Percentiles rank a stretch among this genome's conserved stretches.
Evolutionary conservation across 2,797 vertebrate species (phyloP).

Genomic region (Acrossocheilus wenchowensis): DNA sequence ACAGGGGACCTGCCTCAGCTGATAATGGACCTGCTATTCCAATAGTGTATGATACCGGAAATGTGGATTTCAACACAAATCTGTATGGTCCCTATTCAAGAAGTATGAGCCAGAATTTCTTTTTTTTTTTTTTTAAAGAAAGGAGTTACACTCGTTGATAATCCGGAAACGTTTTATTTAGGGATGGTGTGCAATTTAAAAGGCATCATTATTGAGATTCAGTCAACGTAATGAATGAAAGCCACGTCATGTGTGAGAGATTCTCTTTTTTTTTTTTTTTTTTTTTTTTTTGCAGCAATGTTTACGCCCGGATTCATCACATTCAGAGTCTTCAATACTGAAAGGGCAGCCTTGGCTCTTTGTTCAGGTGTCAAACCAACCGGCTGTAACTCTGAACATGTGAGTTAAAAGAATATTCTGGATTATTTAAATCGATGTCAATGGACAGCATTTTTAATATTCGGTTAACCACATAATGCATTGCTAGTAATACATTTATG

Average conservation of each 20-base stretch:
- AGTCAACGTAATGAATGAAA: neutral
- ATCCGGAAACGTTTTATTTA: no score
- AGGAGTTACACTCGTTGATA: no score
- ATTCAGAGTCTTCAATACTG: slow-evolving; percentile 74
- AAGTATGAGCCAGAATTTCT: no score
- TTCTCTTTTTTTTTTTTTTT: neutral
- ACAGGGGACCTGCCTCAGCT: no score
- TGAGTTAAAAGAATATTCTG: slow-evolving; percentile 62
- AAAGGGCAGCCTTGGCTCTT: slow-evolving; percentile 72
- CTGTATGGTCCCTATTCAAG: no score
- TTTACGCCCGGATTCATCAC: slow-evolving; percentile 71
- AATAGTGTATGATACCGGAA: no score
- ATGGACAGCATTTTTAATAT: neutral
- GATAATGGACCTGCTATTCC: no score
- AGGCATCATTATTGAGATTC: no score
- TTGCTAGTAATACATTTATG: neutral
- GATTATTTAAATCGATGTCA: neutral
- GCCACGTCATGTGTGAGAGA: neutral
- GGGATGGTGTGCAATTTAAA: no score
- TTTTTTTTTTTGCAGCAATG: slow-evolving; percentile 51
- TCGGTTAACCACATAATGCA: neutral
- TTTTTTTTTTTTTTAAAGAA: no score
- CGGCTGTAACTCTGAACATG: slow-evolving; percentile 68
- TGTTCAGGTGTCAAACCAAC: slow-evolving; percentile 75
- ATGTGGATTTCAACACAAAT: no score